phyloP scores from a whole-genome alignment of 2,797 vertebrate species.

The Pygocentrus nattereri region DNA sequence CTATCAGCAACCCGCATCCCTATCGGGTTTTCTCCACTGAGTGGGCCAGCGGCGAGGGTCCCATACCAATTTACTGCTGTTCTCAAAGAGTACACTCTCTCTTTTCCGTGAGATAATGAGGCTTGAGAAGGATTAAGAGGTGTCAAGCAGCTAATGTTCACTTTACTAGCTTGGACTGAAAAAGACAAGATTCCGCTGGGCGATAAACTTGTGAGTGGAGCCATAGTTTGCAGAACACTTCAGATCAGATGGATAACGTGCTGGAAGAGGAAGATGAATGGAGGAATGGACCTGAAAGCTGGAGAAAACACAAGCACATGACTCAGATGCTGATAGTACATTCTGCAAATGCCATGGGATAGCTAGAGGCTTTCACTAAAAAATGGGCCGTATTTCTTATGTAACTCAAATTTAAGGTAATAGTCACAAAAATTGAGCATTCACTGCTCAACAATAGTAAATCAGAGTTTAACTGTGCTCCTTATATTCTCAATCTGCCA shows the following conservation, averaged over 20 bases:
- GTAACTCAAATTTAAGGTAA: neutral
- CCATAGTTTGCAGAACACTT: neutral
- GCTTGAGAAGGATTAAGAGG: constrained; percentile 27
- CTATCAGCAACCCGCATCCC: constrained; percentile 20
- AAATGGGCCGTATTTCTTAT: neutral
- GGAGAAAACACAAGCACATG: neutral
- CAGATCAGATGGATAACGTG: neutral
- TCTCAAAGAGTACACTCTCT: constrained; percentile 34
- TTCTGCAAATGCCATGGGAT: constrained; percentile 5
- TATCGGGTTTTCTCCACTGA: constrained; percentile 16
- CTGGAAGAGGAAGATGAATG: neutral
- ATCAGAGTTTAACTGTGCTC: too few relatives aligned
- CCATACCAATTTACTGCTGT: constrained; percentile 22
- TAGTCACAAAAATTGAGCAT: neutral
- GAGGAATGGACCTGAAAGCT: neutral
- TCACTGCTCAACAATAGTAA: too few relatives aligned
- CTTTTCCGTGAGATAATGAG: constrained; percentile 5
- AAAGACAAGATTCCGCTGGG: constrained; percentile 10
- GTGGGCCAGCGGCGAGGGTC: neutral
- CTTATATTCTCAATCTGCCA: too few relatives aligned
- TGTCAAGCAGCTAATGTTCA: constrained; percentile 34
- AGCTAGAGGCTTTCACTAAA: neutral
- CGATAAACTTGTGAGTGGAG: constrained; percentile 21
- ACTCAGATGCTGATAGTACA: neutral
- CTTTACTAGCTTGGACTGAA: constrained; percentile 7